These are phyloP conservation scores for Micromesistius poutassou DNA, from an alignment of 2,797 vertebrate genomes.

Conservation along the genomic window DNA sequence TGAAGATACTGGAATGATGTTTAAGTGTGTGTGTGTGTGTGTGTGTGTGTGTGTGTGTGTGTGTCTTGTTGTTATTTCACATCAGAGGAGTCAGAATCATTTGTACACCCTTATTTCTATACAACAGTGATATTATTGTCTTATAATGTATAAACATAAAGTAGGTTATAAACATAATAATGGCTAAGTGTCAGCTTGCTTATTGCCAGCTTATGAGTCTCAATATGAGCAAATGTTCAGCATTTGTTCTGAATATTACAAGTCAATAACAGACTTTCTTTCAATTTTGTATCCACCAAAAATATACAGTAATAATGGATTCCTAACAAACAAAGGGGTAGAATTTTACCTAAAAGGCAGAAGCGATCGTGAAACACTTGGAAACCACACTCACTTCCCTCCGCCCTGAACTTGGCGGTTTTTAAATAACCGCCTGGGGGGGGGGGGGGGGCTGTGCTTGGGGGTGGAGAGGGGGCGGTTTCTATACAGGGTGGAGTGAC, in stretches of 20 bases:
- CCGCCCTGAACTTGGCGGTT: too few species aligned
- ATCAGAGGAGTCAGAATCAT: neutral
- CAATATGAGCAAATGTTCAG: too few species aligned
- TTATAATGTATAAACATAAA: neutral
- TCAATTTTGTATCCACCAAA: too few species aligned
- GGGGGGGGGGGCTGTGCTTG: neutral
- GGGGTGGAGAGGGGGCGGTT: conserved; percentile 20
- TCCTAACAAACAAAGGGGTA: neutral
- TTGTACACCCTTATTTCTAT: too few species aligned
- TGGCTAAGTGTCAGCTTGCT: neutral
- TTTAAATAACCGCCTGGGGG: neutral
- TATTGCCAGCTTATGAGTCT: neutral
- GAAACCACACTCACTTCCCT: too few species aligned
- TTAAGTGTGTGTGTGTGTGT: neutral
- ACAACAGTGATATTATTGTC: neutral
- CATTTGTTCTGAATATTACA: too few species aligned
- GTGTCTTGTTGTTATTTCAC: neutral
- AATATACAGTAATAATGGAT: neutral
- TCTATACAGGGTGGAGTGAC: conserved; percentile 24
- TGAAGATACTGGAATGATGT: too few species aligned
- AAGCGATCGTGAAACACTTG: too few species aligned
- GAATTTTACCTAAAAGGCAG: too few species aligned
- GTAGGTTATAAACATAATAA: neutral
- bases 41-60: neutral
- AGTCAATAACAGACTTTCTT: too few species aligned